Evolutionary conservation across 1,140 invertebrate species (phyloP).

Genomic region (Pteromalus puparum): DNA sequence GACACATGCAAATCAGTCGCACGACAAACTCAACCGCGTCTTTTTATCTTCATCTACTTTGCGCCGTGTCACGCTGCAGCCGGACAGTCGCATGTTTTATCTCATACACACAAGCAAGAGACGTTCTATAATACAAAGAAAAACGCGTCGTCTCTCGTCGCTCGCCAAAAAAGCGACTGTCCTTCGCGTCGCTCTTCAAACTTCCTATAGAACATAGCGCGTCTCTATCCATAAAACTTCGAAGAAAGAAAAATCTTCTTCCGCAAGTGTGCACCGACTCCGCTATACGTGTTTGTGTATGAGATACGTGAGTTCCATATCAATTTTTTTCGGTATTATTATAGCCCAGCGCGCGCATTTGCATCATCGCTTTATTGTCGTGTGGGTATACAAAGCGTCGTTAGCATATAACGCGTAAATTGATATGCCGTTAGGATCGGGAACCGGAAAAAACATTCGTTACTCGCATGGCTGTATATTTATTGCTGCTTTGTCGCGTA

Average conservation of each 20-base stretch:
- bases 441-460: not conserved
- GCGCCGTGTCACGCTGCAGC: not conserved
- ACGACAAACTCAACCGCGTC: no score
- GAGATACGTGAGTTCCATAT: not conserved
- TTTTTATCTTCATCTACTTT: no score
- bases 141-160: not conserved
- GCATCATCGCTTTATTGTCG: not conserved
- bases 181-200: not conserved
- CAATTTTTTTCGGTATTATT: not conserved
- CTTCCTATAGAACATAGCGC: not conserved
- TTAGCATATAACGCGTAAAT: not conserved
- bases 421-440: not conserved
- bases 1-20: no score
- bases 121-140: not conserved
- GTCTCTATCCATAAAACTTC: not conserved
- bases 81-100: no score
- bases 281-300: not conserved
- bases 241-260: not conserved
- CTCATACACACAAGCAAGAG: no score
- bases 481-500: not conserved
- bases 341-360: not conserved
- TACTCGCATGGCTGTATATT: no score
- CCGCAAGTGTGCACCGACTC: not conserved
- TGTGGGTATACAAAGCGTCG: not conserved
- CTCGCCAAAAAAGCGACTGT: not conserved